Percentiles rank a stretch among this genome's conserved stretches.
Evolutionary conservation across 2,113 vertebrate species (phyloP).

Genomic region (Prietella phreatophila): DNA sequence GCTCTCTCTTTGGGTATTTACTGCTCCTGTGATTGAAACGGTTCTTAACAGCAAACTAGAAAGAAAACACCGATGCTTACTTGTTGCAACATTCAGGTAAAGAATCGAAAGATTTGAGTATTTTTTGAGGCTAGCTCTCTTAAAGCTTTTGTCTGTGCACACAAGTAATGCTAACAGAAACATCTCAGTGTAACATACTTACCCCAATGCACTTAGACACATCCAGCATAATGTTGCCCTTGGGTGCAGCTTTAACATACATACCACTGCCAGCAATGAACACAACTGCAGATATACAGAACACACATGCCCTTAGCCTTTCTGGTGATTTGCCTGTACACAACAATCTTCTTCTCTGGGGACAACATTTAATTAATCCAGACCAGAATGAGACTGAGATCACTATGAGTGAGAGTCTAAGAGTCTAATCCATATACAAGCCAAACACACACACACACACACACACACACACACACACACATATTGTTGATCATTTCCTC

Average conservation of each 20-base stretch:
- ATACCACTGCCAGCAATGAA: conserved; percentile 84
- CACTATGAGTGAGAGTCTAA: no score
- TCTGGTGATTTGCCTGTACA: background rate
- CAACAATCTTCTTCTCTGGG: background rate
- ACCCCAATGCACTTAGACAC: conserved; percentile 86
- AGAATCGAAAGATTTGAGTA: background rate
- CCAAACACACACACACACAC: background rate
- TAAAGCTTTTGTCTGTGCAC: background rate
- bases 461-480: no score
- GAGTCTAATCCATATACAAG: background rate
- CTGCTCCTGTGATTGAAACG: conserved; percentile 82
- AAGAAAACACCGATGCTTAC: conserved; percentile 33
- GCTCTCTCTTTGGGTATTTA: conserved; percentile 78
- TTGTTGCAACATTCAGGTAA: background rate
- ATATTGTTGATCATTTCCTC: background rate
- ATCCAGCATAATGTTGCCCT: conserved; percentile 85
- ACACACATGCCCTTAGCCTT: background rate
- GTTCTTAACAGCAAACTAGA: conserved; percentile 90
- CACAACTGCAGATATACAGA: conserved; percentile 78
- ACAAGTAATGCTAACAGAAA: background rate
- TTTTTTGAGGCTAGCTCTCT: background rate
- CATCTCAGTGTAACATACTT: conserved; percentile 64
- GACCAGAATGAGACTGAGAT: background rate
- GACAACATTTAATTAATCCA: background rate
- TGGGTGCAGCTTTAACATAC: conserved; percentile 87